Evolutionary conservation across 2,113 vertebrate genomes (phyloP), one percentile per base, ranked within the genome.

Genomic region (Apaloderma vittatum): DNA sequence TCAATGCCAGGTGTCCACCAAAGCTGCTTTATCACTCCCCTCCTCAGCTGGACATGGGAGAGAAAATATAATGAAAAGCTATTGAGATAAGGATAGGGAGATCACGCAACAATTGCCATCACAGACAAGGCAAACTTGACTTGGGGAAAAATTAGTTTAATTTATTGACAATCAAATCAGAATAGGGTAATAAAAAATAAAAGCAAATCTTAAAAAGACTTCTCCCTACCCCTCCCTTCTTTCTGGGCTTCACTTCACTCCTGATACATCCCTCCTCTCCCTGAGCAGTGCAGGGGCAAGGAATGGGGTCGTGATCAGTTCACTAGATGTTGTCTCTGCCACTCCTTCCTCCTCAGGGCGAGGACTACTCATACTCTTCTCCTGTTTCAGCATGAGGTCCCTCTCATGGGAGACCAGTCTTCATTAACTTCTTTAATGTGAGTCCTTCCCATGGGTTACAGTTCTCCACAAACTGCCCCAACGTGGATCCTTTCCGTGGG

Each of bases 351-450:
- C 14, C 24, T 67, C 48, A 9, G 21, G 11, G 30, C 34, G 34
- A 73, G 15, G 18, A 73, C 49, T 55, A 21, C 15, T 48, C 10
- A 48, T 22, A 49, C 32, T 16, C 45, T 66, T 73, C 12, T 30
- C 15, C 5, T 55, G 40, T 19, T 61, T 18, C 29, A 12, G 7
- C 5, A 4, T 36, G 18, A 29, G 8, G 6, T 78, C 3, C 20
- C 17, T 66, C 24, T 8, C 24, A 11, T 36, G 62, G 32, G 20
- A 24, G 13, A 8, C 22, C 48, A 29, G 51, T 27, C 36, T 66
- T 10, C n/a, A 27, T 8, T 14, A 1, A 27, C n/a, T 26, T 65
- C 22, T 52, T 24, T n/a, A 65, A 0, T 10, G 9, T 46, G 43
- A 45, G 45, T 72, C 29, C 37, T 55, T 40, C 15, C 24, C 65